Percentiles rank a stretch among this genome's conserved stretches.
Conservation (phyloP, 2,113 vertebrate species). For the Burhinus bistriatus region DNA sequence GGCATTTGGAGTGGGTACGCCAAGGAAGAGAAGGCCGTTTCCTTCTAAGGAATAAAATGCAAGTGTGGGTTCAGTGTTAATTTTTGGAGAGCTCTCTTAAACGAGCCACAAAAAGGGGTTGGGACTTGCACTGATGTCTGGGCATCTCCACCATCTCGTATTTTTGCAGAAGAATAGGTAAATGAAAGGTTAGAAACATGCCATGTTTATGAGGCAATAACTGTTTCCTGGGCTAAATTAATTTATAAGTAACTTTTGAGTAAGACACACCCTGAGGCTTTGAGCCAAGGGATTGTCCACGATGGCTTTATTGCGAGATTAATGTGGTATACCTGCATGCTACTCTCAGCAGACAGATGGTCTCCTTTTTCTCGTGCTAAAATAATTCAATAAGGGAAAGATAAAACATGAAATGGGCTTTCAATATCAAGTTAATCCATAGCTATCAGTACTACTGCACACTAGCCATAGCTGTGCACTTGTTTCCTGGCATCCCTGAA, state of each 20-base stretch:
- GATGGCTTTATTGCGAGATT: constrained; percentile 21
- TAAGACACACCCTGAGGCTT: not conserved
- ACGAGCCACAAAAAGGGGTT: not conserved
- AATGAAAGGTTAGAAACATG: not conserved
- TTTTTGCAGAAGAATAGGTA: not conserved
- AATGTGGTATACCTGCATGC: not conserved
- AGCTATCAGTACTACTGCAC: not conserved
- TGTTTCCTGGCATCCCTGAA: not conserved
- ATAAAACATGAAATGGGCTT: constrained; percentile 53
- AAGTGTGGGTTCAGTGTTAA: not conserved
- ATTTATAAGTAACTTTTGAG: not conserved
- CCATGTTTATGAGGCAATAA: not conserved
- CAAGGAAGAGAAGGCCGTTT: not conserved
- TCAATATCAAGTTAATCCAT: constrained; percentile 34
- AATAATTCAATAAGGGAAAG: constrained; percentile 50
- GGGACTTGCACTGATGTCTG: not conserved
- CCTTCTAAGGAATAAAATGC: not conserved
- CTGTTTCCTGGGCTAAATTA: constrained; percentile 1
- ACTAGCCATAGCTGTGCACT: not conserved
- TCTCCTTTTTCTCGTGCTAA: not conserved
- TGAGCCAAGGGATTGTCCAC: not conserved
- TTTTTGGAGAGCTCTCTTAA: not conserved
- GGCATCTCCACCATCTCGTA: not conserved
- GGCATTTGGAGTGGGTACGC: fast-evolving
- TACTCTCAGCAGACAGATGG: not conserved